Conservation (phyloP, 2,113 vertebrate species). For the Odocoileus virginianus region DNA sequence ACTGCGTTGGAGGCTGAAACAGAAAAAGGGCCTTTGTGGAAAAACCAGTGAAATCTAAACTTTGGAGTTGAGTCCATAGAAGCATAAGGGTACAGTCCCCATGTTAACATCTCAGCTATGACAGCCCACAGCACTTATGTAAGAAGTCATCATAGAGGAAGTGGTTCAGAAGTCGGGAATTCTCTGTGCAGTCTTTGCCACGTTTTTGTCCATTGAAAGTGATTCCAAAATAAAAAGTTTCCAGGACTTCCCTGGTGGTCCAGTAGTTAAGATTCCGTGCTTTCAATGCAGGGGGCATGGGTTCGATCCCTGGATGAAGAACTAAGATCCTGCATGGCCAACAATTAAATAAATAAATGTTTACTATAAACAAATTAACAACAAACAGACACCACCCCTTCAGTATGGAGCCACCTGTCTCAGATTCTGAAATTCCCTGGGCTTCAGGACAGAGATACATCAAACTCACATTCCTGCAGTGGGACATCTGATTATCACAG, state of each 20-base stretch:
- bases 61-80: no score
- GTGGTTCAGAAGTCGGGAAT: rapidly evolving
- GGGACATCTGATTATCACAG: rapidly evolving
- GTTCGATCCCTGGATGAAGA: not conserved
- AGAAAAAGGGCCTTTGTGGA: no score
- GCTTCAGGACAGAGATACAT: no score
- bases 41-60: not conserved
- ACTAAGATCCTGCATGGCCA: not conserved
- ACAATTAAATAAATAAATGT: not conserved
- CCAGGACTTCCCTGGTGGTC: not conserved
- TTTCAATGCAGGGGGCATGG: not conserved
- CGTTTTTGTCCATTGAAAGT: not conserved
- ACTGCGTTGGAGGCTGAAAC: not conserved
- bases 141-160: rapidly evolving
- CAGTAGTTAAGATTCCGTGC: not conserved
- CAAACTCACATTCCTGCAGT: not conserved
- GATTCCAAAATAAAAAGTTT: not conserved
- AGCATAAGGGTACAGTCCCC: no score
- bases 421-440: not conserved
- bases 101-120: not conserved
- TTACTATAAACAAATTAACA: not conserved
- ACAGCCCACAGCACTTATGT: rapidly evolving
- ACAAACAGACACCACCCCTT: not conserved
- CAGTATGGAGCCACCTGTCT: rapidly evolving
- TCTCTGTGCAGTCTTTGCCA: no score